Evolutionary conservation across 2,797 vertebrate genomes (phyloP).

Genomic region (Garrulus glandarius): DNA sequence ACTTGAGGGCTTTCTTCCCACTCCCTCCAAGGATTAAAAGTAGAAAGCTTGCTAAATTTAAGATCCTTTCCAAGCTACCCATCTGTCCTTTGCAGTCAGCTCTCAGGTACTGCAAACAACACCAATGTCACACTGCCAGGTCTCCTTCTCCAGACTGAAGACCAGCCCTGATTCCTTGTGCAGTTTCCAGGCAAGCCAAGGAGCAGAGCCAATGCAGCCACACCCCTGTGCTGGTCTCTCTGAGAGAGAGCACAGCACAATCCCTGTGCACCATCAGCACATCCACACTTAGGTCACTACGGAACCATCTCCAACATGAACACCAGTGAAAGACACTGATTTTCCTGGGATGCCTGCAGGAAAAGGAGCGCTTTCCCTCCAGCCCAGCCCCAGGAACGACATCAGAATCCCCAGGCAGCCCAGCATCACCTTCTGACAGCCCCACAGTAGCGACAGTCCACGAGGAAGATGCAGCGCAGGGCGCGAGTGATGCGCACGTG

Average conservation of each 20-base stretch:
- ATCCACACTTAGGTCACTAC: not conserved
- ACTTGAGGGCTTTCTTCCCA: not conserved
- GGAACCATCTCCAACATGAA: not conserved
- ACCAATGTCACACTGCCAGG: not conserved
- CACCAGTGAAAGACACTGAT: not conserved
- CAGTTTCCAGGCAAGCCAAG: not conserved
- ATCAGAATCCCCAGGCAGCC: not conserved
- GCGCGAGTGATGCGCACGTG: conserved; percentile 94
- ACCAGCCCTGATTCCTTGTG: not conserved
- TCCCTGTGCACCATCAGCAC: accelerated
- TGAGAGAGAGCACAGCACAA: too few relatives aligned
- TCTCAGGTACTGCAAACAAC: not conserved
- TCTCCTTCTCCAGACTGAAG: not conserved
- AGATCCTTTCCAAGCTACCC: not conserved
- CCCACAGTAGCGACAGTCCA: conserved; percentile 96
- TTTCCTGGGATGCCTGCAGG: not conserved
- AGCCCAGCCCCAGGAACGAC: not conserved
- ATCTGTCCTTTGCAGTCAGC: not conserved
- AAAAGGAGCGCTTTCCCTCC: not conserved
- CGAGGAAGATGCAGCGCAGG: conserved; percentile 94
- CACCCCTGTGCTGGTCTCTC: not conserved
- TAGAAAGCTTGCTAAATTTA: not conserved
- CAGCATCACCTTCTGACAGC: conserved; percentile 87
- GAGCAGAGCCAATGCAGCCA: not conserved
- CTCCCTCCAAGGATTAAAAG: not conserved